These are phyloP conservation scores for Clunio marinus DNA, from an alignment of 2,888 invertebrate species.

Conservation along the genomic window DNA sequence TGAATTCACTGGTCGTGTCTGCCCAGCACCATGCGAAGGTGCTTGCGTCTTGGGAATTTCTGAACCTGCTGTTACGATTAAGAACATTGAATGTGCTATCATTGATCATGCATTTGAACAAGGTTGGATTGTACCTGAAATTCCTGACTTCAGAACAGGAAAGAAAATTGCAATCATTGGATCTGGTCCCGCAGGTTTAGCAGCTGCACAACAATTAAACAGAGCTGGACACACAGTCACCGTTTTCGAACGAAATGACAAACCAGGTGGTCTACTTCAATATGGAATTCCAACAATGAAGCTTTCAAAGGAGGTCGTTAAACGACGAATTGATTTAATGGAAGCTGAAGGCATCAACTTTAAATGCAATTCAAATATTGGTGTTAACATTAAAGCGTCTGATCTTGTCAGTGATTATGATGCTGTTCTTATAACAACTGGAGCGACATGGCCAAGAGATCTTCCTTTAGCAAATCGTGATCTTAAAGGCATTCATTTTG, in stretches of 20 bases:
- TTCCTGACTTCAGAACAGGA: conserved; percentile 69
- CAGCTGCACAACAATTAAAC: conserved; percentile 95
- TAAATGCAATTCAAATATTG: conserved; percentile 78
- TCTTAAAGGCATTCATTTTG: conserved; percentile 90
- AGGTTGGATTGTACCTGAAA: conserved; percentile 86
- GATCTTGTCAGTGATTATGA: conserved; percentile 66
- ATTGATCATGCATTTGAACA: conserved; percentile 97
- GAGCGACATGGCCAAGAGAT: conserved; percentile 96
- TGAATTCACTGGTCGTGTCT: conserved; percentile 91
- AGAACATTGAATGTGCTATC: conserved; percentile 98
- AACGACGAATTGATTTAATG: conserved; percentile 80
- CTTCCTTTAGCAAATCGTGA: conserved; percentile 79
- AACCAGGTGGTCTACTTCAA: conserved; percentile 88
- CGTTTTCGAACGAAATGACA: conserved; percentile 94
- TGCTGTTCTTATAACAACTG: conserved; percentile 84
- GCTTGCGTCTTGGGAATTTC: conserved; percentile 96
- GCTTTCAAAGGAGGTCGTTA: conserved; percentile 88
- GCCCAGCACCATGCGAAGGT: conserved; percentile 97
- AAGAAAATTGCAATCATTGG: conserved; percentile 87
- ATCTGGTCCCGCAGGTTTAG: conserved; percentile 90
- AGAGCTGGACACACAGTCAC: conserved; percentile 92
- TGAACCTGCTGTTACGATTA: conserved; percentile 95
- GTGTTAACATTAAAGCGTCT: conserved; percentile 80
- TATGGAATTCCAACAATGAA: conserved; percentile 99
- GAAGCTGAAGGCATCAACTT: conserved; percentile 85